A percentile compares a stretch with the other conserved stretches of the same genome.
Evolutionary conservation across 2,113 vertebrate species (phyloP).

Genomic region (Albula goreensis): DNA sequence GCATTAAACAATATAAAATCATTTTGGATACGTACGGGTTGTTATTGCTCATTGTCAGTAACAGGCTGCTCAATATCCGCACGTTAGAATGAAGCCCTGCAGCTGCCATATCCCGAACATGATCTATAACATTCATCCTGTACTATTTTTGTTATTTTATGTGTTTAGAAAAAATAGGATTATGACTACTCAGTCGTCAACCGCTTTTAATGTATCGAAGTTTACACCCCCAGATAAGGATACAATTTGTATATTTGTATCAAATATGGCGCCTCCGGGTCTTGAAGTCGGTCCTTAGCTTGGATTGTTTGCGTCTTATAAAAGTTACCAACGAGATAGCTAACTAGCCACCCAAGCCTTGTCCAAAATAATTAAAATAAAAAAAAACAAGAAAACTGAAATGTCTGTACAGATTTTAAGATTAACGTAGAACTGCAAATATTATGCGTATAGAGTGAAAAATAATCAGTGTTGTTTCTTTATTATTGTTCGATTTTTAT

Average conservation of each 20-base stretch:
- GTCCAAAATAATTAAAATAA: neutral
- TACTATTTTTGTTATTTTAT: constrained; percentile 11
- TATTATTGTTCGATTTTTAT: constrained; percentile 8
- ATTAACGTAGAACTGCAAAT: neutral
- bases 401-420: neutral
- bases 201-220: neutral
- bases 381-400: neutral
- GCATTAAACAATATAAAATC: neutral
- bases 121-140: constrained; percentile 87
- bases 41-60: constrained; percentile 97
- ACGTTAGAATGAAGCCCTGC: constrained; percentile 97
- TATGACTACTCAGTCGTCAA: neutral
- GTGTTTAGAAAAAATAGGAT: neutral
- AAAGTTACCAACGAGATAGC: neutral
- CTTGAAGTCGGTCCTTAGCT: constrained; percentile 20
- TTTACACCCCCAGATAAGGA: neutral
- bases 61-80: constrained; percentile 89
- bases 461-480: neutral
- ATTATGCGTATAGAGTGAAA: neutral
- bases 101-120: constrained; percentile 93
- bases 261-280: constrained; percentile 65
- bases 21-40: constrained; percentile 85
- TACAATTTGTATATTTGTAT: constrained; percentile 40
- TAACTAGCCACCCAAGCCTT: neutral
- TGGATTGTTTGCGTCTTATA: neutral